phyloP scores from a whole-genome alignment of 2,113 vertebrate species.

The Nerophis ophidion region DNA sequence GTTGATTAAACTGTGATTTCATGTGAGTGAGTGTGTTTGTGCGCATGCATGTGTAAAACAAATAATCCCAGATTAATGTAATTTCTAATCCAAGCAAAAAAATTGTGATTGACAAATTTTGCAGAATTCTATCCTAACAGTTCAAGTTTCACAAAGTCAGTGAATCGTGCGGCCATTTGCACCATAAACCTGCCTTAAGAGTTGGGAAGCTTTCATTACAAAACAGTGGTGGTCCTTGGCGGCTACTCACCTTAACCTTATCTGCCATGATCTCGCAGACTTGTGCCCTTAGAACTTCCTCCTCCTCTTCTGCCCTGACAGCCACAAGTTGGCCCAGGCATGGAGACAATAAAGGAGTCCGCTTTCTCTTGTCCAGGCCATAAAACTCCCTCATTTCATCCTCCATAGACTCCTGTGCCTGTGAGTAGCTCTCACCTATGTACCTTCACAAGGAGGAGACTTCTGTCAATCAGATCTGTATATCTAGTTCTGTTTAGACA shows the following conservation, averaged over 20 bases:
- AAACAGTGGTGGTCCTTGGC: background rate
- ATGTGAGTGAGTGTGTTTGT: too few species aligned
- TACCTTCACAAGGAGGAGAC: conserved; percentile 69
- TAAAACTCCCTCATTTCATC: conserved; percentile 91
- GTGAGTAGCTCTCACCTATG: conserved; percentile 88
- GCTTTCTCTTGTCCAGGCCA: conserved; percentile 48
- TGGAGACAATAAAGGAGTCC: conserved; percentile 49
- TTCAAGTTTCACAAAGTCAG: too few species aligned
- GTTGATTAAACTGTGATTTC: too few species aligned
- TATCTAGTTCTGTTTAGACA: background rate
- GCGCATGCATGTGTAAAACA: too few species aligned
- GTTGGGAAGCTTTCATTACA: too few species aligned
- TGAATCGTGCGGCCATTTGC: too few species aligned
- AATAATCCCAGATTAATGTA: too few species aligned
- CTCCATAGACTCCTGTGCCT: conserved; percentile 89
- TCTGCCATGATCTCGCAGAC: conserved; percentile 75
- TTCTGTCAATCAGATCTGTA: background rate
- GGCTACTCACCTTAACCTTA: conserved; percentile 82
- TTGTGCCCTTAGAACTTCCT: conserved; percentile 83
- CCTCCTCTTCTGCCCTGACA: conserved; percentile 81
- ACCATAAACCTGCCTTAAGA: too few species aligned
- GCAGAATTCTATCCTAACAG: too few species aligned
- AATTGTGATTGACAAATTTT: too few species aligned
- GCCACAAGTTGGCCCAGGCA: conserved; percentile 80
- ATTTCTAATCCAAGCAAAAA: too few species aligned